Percentiles rank a stretch among this genome's conserved stretches.
These are phyloP conservation scores for Thereva unica DNA, from an alignment of 2,888 invertebrate species.

Conservation along the genomic window DNA sequence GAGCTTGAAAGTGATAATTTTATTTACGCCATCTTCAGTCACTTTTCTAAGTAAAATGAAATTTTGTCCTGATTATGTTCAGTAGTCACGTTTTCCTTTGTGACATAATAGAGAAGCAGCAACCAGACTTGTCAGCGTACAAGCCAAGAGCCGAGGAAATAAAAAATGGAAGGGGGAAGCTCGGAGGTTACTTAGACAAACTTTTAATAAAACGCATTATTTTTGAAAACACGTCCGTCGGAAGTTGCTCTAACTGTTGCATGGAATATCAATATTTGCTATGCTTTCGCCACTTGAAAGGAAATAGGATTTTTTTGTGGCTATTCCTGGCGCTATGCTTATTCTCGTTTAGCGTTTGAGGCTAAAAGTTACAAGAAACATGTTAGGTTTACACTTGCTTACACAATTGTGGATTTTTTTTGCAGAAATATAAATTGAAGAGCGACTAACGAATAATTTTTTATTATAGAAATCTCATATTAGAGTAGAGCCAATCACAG, in stretches of 20 bases:
- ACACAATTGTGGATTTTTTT: no score
- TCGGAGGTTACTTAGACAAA: slow-evolving; percentile 17
- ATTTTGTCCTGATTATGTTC: slow-evolving; percentile 31
- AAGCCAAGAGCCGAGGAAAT: not conserved
- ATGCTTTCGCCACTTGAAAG: no score
- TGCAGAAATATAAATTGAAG: no score
- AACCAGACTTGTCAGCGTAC: no score
- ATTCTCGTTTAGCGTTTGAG: no score
- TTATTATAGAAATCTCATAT: no score
- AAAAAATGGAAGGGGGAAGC: not conserved
- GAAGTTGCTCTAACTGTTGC: slow-evolving; percentile 30
- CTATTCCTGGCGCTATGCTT: no score
- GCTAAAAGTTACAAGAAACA: no score
- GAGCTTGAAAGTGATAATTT: slow-evolving; percentile 18
- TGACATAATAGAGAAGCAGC: slow-evolving; percentile 13
- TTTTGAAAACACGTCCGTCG: slow-evolving; percentile 7
- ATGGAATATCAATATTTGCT: slow-evolving; percentile 21
- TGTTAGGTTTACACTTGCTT: no score
- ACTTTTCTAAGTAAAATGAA: slow-evolving; percentile 30
- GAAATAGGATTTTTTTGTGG: no score
- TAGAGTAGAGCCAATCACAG: no score
- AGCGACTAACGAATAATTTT: no score
- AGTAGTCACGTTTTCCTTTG: slow-evolving; percentile 30
- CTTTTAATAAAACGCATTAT: slow-evolving; percentile 29
- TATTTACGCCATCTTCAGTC: slow-evolving; percentile 33